Evolutionary conservation across 2,113 vertebrate genomes (phyloP).

Genomic region (Hipposideros armiger): DNA sequence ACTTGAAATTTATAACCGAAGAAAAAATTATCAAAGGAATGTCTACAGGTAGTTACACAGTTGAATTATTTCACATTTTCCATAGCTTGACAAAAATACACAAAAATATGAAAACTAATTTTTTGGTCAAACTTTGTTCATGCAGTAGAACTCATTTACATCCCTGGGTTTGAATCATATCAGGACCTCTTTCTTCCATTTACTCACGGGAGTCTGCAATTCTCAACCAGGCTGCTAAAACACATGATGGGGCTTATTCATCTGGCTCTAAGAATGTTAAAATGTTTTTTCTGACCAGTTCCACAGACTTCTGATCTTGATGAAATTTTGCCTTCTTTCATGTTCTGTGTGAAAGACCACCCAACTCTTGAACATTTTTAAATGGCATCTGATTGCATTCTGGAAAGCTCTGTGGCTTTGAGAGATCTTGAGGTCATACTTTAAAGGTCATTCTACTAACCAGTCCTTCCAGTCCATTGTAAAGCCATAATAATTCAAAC

Average conservation of each 20-base stretch:
- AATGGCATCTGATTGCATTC: not conserved
- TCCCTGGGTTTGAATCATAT: not conserved
- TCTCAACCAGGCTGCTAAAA: not conserved
- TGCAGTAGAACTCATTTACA: not conserved
- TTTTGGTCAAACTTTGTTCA: not conserved
- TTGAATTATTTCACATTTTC: conserved; percentile 2
- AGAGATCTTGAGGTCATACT: not conserved
- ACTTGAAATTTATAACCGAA: not conserved
- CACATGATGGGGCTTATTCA: not conserved
- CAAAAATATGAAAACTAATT: conserved; percentile 26
- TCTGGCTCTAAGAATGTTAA: conserved; percentile 10
- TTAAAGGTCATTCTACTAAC: not conserved
- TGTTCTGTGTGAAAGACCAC: not conserved
- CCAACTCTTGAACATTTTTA: not conserved
- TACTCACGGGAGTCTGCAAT: not conserved
- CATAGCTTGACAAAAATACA: not conserved
- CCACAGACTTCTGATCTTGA: not conserved
- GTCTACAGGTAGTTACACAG: not conserved
- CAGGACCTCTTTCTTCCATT: not conserved
- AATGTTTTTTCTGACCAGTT: not conserved
- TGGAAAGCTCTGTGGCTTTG: conserved; percentile 26
- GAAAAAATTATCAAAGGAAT: conserved; percentile 6
- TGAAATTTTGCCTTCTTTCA: not conserved
- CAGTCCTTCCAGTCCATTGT: not conserved
- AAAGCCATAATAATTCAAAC: conserved; percentile 20